A percentile compares a stretch with the other conserved stretches of the same genome.
phyloP scores from a whole-genome alignment of 2,113 vertebrate genomes.

The Pontoporia blainvillei region DNA sequence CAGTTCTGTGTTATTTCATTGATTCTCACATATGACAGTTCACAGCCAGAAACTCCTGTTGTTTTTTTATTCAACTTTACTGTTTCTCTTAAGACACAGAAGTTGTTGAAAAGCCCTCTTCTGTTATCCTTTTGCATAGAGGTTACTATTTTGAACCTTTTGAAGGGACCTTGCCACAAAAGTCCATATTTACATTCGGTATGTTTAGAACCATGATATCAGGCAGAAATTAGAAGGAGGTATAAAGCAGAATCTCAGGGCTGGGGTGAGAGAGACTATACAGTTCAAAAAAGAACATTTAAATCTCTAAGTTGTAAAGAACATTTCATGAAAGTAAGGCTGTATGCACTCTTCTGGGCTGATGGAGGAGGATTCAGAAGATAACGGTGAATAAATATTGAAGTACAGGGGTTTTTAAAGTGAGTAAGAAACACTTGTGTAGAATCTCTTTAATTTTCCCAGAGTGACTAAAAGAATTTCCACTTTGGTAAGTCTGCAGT shows the following conservation, averaged over 20 bases:
- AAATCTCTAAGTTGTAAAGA: neutral
- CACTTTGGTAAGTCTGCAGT: neutral
- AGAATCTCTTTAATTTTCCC: conserved; percentile 28
- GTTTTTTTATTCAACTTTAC: neutral
- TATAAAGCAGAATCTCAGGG: neutral
- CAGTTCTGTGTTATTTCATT: neutral
- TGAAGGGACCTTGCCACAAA: neutral
- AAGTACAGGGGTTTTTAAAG: neutral
- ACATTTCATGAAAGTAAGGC: conserved; percentile 8
- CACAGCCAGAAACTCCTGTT: neutral
- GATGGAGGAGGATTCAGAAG: conserved; percentile 21
- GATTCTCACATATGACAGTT: neutral
- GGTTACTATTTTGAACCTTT: neutral
- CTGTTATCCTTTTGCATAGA: neutral
- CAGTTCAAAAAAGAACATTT: neutral
- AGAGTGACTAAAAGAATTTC: neutral
- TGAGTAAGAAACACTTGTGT: conserved; percentile 28
- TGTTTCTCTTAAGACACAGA: neutral
- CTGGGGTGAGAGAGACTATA: neutral
- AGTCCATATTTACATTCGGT: neutral
- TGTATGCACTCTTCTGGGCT: neutral
- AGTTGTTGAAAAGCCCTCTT: neutral
- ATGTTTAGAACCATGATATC: neutral
- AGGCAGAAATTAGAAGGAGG: neutral
- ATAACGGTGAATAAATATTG: conserved; percentile 18